Percentiles rank a stretch among this genome's conserved stretches.
These are phyloP conservation scores for Glyphotaelius pellucidus DNA, from an alignment of 2,888 invertebrate species.

Conservation along the genomic window DNA sequence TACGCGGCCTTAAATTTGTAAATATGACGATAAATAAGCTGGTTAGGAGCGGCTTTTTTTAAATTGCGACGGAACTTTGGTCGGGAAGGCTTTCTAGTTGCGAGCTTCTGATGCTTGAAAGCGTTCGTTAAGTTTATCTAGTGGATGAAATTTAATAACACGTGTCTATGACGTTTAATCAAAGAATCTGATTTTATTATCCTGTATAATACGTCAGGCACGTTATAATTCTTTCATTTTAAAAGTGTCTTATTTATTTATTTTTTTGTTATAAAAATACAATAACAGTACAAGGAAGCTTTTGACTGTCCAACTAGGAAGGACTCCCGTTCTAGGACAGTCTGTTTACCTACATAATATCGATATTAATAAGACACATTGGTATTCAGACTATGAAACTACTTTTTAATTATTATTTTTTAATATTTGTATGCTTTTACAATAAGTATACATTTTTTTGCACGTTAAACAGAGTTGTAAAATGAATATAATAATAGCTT, in stretches of 20 bases:
- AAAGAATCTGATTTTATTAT: background rate
- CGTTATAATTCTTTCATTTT: background rate
- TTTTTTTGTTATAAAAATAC: no score
- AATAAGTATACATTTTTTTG: no score
- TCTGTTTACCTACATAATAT: no score
- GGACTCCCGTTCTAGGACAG: no score
- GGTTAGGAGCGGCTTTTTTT: background rate
- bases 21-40: conserved; percentile 10
- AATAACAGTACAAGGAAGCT: no score
- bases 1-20: conserved; percentile 16
- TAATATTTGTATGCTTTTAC: no score
- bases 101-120: background rate
- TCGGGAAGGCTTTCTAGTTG: background rate
- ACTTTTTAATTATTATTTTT: background rate
- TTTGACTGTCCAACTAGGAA: no score
- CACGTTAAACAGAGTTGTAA: no score
- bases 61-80: conserved; percentile 14
- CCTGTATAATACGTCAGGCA: background rate
- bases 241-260: background rate
- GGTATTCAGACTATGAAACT: background rate
- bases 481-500: no score
- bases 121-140: background rate
- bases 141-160: background rate
- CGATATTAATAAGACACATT: background rate
- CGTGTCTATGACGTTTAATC: background rate